phyloP scores from a whole-genome alignment of 2,113 vertebrate species.

The Redunca redunca region DNA sequence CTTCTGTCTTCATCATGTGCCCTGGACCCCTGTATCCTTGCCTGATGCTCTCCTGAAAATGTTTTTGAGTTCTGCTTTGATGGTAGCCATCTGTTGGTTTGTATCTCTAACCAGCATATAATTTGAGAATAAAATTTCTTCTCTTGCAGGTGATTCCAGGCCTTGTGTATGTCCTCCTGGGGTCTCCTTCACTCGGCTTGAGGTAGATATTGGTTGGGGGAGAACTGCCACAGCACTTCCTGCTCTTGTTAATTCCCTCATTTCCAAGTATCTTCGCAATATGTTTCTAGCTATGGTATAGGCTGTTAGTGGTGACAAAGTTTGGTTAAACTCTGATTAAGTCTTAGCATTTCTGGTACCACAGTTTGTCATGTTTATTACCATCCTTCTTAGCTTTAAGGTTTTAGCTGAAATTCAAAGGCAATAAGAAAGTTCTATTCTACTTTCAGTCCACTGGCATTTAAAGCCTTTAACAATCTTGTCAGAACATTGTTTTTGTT shows the following conservation, averaged over 20 bases:
- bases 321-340: neutral
- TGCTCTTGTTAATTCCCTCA: neutral
- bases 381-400: neutral
- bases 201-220: neutral
- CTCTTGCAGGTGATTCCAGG: neutral
- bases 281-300: neutral
- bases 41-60: neutral
- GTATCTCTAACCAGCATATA: neutral
- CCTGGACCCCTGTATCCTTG: neutral
- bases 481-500: neutral
- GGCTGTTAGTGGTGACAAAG: neutral
- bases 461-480: neutral
- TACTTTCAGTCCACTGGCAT: neutral
- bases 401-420: neutral
- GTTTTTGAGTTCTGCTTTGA: neutral
- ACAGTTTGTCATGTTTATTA: neutral
- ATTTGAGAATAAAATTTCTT: neutral
- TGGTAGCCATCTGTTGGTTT: neutral
- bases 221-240: neutral
- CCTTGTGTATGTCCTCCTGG: neutral
- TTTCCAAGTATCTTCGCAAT: neutral
- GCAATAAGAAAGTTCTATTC: neutral
- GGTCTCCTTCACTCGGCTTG: neutral
- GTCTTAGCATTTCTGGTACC: neutral
- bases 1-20: neutral